These are phyloP conservation scores for Geodia barretti DNA, from an alignment of 37 sponge, comb jelly and placozoan species.

Conservation along the genomic window DNA sequence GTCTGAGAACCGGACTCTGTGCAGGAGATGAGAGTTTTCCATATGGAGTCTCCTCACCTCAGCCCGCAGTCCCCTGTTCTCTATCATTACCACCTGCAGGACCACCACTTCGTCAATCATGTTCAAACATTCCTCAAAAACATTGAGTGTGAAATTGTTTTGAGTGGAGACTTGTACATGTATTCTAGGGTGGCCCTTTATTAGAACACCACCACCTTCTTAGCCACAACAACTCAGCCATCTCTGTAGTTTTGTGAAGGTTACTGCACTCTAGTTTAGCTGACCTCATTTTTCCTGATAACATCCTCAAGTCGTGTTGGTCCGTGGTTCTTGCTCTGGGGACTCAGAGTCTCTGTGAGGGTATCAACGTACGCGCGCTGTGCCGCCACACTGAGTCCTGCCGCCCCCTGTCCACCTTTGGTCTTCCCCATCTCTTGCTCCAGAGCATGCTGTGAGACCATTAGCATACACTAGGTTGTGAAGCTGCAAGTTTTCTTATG, in stretches of 20 bases:
- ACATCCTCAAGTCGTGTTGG: constrained; percentile 73
- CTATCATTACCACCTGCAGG: constrained; percentile 72
- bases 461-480: background rate
- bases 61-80: constrained; percentile 79
- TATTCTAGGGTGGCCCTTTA: no score
- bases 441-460: constrained; percentile 64
- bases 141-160: no score
- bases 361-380: constrained; percentile 83
- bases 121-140: no score
- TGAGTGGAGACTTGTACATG: no score
- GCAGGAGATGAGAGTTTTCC: constrained; percentile 69
- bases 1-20: constrained; percentile 52
- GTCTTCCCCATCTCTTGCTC: constrained; percentile 76
- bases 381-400: constrained; percentile 40
- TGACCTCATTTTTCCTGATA: constrained; percentile 84
- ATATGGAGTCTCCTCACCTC: constrained; percentile 58
- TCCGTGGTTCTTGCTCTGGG: constrained; percentile 30
- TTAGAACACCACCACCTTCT: no score
- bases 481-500: background rate
- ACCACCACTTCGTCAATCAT: no score
- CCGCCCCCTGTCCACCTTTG: constrained; percentile 3
- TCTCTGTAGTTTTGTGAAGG: no score
- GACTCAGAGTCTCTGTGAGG: constrained; percentile 55
- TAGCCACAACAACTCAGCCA: no score
- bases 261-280: no score